These are phyloP conservation scores for Pseudachorutes palmiensis DNA, from an alignment of 1,140 invertebrate species.

Conservation along the genomic window DNA sequence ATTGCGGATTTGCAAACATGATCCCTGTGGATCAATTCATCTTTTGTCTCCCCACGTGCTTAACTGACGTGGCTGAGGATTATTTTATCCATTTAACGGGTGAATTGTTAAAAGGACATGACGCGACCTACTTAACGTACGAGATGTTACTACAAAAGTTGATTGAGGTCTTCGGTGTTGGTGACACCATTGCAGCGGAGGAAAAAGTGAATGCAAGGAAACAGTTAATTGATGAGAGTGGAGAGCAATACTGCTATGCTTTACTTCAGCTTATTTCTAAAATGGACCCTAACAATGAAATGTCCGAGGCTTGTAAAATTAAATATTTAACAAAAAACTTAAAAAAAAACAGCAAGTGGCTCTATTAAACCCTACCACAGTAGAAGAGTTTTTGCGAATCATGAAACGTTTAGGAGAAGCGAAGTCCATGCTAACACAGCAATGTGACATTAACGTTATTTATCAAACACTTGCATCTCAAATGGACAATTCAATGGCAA, in stretches of 20 bases:
- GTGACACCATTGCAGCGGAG: neutral
- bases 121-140: neutral
- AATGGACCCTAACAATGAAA: neutral
- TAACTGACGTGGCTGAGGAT: too few relatives aligned
- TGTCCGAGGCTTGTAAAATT: neutral
- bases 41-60: too few relatives aligned
- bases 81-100: neutral
- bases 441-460: neutral
- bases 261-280: neutral
- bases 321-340: neutral
- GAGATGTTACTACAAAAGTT: neutral
- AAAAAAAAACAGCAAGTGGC: neutral
- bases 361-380: neutral
- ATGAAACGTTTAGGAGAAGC: neutral
- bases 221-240: neutral
- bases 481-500: too few relatives aligned
- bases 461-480: too few relatives aligned
- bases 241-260: neutral
- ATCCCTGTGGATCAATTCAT: neutral
- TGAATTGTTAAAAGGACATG: neutral
- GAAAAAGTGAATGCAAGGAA: neutral
- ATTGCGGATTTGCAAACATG: neutral
- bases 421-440: neutral
- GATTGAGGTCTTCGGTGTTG: neutral
- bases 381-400: neutral